Conservation (phyloP, 2,113 vertebrate genomes). For the Pungitius pungitius region DNA sequence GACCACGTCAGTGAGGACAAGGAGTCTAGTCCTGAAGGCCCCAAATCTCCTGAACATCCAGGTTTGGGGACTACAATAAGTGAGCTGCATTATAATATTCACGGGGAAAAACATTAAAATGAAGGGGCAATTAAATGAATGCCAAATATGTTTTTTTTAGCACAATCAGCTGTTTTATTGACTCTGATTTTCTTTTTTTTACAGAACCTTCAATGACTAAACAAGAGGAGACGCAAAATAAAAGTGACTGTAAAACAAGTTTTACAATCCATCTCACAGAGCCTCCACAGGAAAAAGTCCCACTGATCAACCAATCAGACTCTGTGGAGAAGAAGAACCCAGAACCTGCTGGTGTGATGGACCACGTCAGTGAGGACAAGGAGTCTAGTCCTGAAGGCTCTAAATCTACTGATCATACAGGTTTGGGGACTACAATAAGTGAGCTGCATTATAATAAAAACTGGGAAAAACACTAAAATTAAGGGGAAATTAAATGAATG, state of each 20-base stretch:
- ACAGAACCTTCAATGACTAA: no score
- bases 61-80: constrained; percentile 9
- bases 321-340: neutral
- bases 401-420: neutral
- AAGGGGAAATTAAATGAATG: neutral
- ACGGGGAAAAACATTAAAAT: neutral
- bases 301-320: neutral
- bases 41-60: neutral
- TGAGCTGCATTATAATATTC: neutral
- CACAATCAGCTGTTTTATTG: no score
- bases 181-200: no score
- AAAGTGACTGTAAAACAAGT: no score
- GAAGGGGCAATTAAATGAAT: neutral
- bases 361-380: neutral
- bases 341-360: neutral
- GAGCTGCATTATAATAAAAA: neutral
- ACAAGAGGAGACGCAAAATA: no score
- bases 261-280: no score
- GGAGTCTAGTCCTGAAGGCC: neutral
- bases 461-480: neutral
- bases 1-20: neutral
- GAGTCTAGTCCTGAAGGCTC: neutral
- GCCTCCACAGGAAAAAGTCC: neutral
- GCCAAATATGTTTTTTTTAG: no score
- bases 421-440: constrained; percentile 4